Base-by-base conservation (phyloP, 2,113 vertebrate species). In the Megaceryle maxima region DNA sequence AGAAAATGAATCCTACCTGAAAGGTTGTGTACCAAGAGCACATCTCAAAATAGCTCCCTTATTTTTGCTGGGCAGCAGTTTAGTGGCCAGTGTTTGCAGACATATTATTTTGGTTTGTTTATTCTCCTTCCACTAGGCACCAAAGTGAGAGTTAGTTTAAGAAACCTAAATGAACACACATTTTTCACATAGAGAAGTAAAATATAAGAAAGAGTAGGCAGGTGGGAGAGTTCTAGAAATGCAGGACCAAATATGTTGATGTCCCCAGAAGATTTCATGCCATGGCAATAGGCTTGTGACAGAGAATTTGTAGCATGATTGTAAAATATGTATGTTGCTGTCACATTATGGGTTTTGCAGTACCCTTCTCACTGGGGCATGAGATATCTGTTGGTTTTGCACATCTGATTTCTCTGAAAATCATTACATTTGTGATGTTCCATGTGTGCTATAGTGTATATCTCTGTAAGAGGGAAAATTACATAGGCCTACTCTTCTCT, bases 401-500 rank as follows among this genome's bases (percentile, higher is more conserved):
- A 22, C 59, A 37, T 67, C 18, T 88, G 55, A 59, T 73, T 96
- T 89, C 70, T 91, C 66, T 79, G 81, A 48, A 93, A 94, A 84
- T 93, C 11, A 6, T 82, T 91, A 68, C 11, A 10, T 70, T 74
- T 55, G 29, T 77, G 67, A 70, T 31, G 48, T 55, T 88, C 53
- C 35, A 51, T 96, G 95, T 96, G 31, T 82, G 55, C 51, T 89
- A 20, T 86, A 87, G 88, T 81, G 62, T 25, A 20, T 46, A 60
- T 22, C 15, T 94, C 57, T 72, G 13, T 69, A 91, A 93, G 79
- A 89, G 35, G 64, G 79, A 83, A 84, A 80, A 93, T 96, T 92
- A 75, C 39, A 81, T 41, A 76, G 72, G 73, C 44, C 35, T 85
- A 33, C 57, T 96, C 37, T 6, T 96, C 55, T 69, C 73, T 87